Evolutionary conservation across 2,113 vertebrate genomes (phyloP), one percentile per base, ranked within the genome.

Genomic region (Cyprinodon variegatus): DNA sequence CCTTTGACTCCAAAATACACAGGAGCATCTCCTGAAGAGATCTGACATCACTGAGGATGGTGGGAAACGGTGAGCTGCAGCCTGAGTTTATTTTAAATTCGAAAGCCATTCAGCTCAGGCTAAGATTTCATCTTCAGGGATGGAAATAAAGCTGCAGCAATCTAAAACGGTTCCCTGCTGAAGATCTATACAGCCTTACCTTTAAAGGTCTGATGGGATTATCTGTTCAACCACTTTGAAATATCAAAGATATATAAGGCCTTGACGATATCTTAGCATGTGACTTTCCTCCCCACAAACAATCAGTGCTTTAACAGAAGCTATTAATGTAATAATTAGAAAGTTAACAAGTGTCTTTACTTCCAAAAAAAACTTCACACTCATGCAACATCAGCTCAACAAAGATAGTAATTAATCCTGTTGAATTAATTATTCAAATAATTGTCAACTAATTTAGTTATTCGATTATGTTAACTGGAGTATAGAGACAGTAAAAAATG

Each of bases 171-270:
- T 76, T 79, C 68, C 83, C 72, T 4, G 6, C 73, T 83, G 84
- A 85, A 76, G 77, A 77, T 59, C 63, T 80, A 57, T 57, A 86
- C 79, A 76, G 83, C 76, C 84, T 79, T 65, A 81, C 72, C 69
- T 82, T 78, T 67, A 65, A 69, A 69, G 74, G 68, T 83, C 79
- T 88, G 78, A 92, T 77, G 74, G 74, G 84, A 90, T 89, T 84
- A 89, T 83, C 69, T 84, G 65, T 88, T 80, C 81, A 77, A 72
- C 70, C 59, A 78, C 74, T 86, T 75, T 92, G 83, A 90, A 90
- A 60, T 87, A 88, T 85, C 69, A 74, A 79, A 88, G 83, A 87
- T 86, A 68, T 77, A 68, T 67, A 65, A 41, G 60, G 14, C 65
- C 72, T 79, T 7, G 77, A 70, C 50, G 83, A 84, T 68, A 81